Evolutionary conservation across 2,797 vertebrate genomes (phyloP).

Genomic region (Acipenser ruthenus): DNA sequence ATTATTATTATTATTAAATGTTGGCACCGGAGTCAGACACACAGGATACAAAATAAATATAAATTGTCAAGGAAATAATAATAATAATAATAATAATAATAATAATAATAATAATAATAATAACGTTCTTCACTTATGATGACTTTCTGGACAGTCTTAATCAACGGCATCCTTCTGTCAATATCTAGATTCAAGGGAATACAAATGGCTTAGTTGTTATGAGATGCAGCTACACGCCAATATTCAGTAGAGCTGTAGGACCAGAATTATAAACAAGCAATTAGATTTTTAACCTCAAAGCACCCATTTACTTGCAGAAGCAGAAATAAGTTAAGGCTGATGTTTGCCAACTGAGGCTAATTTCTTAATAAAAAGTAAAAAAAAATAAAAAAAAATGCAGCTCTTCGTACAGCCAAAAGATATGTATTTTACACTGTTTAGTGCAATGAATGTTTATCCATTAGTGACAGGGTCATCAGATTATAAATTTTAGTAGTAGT

Average conservation of each 20-base stretch:
- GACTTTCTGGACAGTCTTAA: not conserved
- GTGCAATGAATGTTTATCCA: too few species aligned
- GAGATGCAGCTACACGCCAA: constrained; percentile 14
- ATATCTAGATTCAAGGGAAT: constrained; percentile 17
- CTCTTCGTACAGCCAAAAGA: too few species aligned
- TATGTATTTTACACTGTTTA: too few species aligned
- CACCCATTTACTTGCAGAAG: not conserved
- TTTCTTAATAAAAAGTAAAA: too few species aligned
- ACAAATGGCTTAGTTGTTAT: constrained; percentile 3
- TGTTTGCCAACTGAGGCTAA: not conserved
- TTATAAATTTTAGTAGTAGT: too few species aligned
- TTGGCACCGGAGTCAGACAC: constrained; percentile 41
- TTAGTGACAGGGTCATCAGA: too few species aligned
- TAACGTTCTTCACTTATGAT: too few species aligned
- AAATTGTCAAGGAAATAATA: too few species aligned
- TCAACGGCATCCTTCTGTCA: constrained; percentile 13
- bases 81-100: too few species aligned
- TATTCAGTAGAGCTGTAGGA: constrained; percentile 22
- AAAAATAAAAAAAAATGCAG: too few species aligned
- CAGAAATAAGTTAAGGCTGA: not conserved
- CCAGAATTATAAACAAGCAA: constrained; percentile 7
- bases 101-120: too few species aligned
- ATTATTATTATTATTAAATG: constrained; percentile 15
- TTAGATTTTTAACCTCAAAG: constrained; percentile 3
- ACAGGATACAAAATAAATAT: too few species aligned